Evolutionary conservation across 2,113 vertebrate genomes (phyloP).

Genomic region (Trogon surrucura): DNA sequence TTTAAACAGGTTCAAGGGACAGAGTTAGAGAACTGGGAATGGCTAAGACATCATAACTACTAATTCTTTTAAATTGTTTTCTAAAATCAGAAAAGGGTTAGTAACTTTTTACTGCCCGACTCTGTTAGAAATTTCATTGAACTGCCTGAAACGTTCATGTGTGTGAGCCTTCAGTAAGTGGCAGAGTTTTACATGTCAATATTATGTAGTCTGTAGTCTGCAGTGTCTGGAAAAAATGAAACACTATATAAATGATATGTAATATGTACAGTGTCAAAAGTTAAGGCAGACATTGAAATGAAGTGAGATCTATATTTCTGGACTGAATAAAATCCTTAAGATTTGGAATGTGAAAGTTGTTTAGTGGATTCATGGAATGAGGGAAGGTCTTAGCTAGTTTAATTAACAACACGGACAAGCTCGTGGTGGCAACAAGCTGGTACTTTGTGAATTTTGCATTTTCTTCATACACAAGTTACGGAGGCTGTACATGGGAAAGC

Average conservation of each 20-base stretch:
- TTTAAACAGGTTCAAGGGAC: conserved; percentile 84
- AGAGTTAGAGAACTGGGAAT: conserved; percentile 83
- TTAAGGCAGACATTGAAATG: conserved; percentile 77
- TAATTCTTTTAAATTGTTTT: conserved; percentile 81
- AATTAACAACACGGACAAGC: conserved; percentile 60
- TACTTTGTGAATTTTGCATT: conserved; percentile 66
- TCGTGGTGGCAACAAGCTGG: conserved; percentile 56
- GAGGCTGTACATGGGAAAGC: conserved; percentile 65
- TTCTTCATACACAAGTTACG: conserved; percentile 64
- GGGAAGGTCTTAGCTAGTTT: conserved; percentile 68
- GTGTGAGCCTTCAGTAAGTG: conserved; percentile 80
- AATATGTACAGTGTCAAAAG: conserved; percentile 79
- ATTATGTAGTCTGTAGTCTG: conserved; percentile 81
- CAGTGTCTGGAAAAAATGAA: conserved; percentile 80
- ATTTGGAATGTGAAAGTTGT: conserved; percentile 74
- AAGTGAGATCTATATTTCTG: conserved; percentile 78
- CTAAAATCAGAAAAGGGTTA: conserved; percentile 78
- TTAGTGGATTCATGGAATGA: conserved; percentile 70
- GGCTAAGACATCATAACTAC: conserved; percentile 83
- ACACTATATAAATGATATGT: conserved; percentile 81
- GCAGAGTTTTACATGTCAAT: conserved; percentile 79
- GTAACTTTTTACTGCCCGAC: conserved; percentile 75
- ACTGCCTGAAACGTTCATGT: conserved; percentile 79
- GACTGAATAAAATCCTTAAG: conserved; percentile 76
- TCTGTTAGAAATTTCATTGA: conserved; percentile 81